These are phyloP conservation scores for Sisyra nigra DNA, from an alignment of 2,888 invertebrate species.

Conservation along the genomic window DNA sequence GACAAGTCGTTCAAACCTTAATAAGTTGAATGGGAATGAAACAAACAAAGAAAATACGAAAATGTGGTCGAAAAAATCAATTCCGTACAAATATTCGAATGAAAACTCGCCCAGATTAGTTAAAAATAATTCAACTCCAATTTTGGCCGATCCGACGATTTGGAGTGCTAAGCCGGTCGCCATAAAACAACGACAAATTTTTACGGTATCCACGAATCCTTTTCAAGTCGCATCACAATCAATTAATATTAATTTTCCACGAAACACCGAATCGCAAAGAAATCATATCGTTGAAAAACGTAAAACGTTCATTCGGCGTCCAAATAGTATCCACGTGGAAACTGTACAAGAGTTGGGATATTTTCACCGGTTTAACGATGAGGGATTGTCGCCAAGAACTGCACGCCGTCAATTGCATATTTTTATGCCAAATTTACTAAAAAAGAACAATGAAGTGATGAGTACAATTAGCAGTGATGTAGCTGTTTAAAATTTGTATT, in stretches of 20 bases:
- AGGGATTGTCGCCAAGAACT: conserved; percentile 6
- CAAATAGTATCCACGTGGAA: too few species aligned
- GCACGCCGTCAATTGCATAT: conserved; percentile 53
- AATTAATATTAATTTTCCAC: neutral
- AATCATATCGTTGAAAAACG: neutral
- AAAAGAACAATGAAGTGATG: conserved; percentile 20
- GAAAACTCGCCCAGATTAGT: too few species aligned
- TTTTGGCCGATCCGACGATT: neutral
- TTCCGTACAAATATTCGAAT: too few species aligned
- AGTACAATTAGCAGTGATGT: conserved; percentile 5
- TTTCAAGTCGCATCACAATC: neutral
- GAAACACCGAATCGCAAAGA: neutral
- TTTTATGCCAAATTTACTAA: conserved; percentile 51
- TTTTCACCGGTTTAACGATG: neutral
- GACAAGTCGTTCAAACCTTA: neutral
- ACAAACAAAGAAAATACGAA: neutral
- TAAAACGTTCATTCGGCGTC: neutral
- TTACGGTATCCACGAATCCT: neutral
- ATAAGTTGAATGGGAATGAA: neutral
- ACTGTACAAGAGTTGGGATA: too few species aligned
- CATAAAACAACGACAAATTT: neutral
- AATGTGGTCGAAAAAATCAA: too few species aligned
- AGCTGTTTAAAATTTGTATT: neutral
- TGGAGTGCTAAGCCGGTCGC: neutral
- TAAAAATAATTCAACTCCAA: too few species aligned